Evolutionary conservation across 2,113 vertebrate species (phyloP), one percentile per base, ranked within the genome.

Genomic region (Furnarius figulus): DNA sequence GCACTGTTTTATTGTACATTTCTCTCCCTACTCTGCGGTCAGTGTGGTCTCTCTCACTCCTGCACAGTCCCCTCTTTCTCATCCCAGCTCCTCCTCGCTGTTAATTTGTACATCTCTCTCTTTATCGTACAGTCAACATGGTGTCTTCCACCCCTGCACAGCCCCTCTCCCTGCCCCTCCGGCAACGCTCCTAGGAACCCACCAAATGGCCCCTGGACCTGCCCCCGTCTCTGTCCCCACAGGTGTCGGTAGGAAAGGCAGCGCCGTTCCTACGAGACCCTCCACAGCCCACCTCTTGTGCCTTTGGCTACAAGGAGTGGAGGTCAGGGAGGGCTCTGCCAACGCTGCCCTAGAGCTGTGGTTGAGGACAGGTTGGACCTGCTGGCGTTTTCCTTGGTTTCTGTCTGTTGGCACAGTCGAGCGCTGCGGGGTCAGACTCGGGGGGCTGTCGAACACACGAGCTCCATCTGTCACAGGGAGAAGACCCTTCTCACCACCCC

Each of bases 1-100:
- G 90, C 95, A 95, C 96, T 97, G 97, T 98, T 97, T 96, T 93
- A 97, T 92, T 73, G 97, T 98, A 97, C 97, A 95, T 98, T 97
- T 97, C 96, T 97, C 91, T 98, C 95, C 96, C 96, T 97, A 96
- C 95, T 92, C 96, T 96, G 93, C 97, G 91, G 86, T 97, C 96
- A 93, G 92, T 96, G 97, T 97, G 97, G 96, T 95, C 97, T 97
- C 96, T 97, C 97, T 98, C 94, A 97, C 96, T 96, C 96, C 95
- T 96, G 94, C 92, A 96, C 96, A 97, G 94, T 96, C 97, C 95
- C 93, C 95, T 96, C 96, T 97, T 96, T 97, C 96, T 98, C 97
- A 97, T 97, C 90, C 96, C 96, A 97, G 97, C 85, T 97, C 84
- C 95, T 92, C 81, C 91, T 97, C 56, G 94, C 93, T 96, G 97